These are phyloP conservation scores for Anguilla rostrata DNA, from an alignment of 2,113 vertebrate genomes.

Conservation along the genomic window DNA sequence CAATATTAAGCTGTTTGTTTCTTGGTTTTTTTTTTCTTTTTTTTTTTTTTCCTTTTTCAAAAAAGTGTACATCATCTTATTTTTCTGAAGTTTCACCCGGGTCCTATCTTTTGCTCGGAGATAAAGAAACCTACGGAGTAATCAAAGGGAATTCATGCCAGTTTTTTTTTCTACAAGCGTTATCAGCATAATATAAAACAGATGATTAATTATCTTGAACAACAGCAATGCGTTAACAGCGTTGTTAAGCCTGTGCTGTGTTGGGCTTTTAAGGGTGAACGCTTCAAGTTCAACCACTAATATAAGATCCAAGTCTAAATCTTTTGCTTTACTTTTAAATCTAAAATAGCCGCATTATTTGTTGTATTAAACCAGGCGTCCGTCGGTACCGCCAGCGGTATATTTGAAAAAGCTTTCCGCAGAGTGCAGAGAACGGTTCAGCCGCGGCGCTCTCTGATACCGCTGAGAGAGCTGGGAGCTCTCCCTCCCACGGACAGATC, in stretches of 20 bases:
- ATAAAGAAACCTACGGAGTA: constrained; percentile 3
- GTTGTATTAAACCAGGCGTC: too few relatives aligned
- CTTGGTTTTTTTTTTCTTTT: not conserved
- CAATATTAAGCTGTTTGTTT: constrained; percentile 67
- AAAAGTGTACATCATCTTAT: constrained; percentile 10
- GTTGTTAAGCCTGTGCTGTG: not conserved
- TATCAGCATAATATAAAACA: not conserved
- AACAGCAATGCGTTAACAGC: not conserved
- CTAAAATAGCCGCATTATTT: too few relatives aligned
- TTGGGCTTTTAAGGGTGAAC: not conserved
- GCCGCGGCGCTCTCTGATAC: not conserved
- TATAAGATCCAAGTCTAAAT: not conserved
- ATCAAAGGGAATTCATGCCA: constrained; percentile 5
- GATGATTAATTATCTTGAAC: not conserved
- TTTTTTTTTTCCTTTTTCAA: not conserved
- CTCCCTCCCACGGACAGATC: not conserved
- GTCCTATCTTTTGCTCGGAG: not conserved
- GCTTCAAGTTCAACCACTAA: not conserved
- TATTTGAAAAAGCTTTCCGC: too few relatives aligned
- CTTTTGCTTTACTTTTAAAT: too few relatives aligned
- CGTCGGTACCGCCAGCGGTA: too few relatives aligned
- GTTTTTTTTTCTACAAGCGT: not conserved
- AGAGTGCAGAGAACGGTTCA: not conserved
- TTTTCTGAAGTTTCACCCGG: not conserved
- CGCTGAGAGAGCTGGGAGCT: not conserved